Conservation (phyloP, 2,888 invertebrate genomes). For the Theretra japonica region DNA sequence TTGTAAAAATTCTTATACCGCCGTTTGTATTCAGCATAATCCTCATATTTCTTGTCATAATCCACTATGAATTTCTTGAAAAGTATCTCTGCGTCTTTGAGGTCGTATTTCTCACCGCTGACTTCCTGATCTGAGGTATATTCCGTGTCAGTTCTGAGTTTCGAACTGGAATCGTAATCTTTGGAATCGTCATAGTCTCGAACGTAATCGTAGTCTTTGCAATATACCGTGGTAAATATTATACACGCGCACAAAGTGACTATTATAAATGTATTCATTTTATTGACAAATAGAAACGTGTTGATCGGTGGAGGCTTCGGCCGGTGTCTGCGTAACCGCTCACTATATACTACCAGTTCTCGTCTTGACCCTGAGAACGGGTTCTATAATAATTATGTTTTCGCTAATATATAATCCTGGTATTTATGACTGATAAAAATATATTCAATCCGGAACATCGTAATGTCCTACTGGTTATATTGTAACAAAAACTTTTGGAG, state of each 20-base stretch:
- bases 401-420: slow-evolving; percentile 8
- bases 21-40: slow-evolving; percentile 50
- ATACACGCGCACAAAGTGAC: neutral
- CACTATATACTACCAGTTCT: neutral
- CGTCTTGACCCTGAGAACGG: slow-evolving; percentile 15
- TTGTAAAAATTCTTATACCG: slow-evolving; percentile 59
- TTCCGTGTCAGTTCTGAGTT: neutral
- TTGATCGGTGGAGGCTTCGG: neutral
- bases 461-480: neutral
- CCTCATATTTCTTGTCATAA: slow-evolving; percentile 58
- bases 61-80: slow-evolving; percentile 59
- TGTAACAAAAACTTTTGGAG: too few species aligned
- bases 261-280: slow-evolving; percentile 18
- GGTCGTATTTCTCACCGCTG: slow-evolving; percentile 48
- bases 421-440: neutral
- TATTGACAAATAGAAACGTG: slow-evolving; percentile 19
- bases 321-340: slow-evolving; percentile 13
- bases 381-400: slow-evolving; percentile 16
- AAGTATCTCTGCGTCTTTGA: slow-evolving; percentile 58
- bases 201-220: slow-evolving; percentile 37
- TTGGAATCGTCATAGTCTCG: slow-evolving; percentile 32
- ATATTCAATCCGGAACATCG: neutral
- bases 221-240: neutral
- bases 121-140: slow-evolving; percentile 28
- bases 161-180: slow-evolving; percentile 32